Conservation (phyloP, 1,140 invertebrate genomes). For the Zophobas morio region DNA sequence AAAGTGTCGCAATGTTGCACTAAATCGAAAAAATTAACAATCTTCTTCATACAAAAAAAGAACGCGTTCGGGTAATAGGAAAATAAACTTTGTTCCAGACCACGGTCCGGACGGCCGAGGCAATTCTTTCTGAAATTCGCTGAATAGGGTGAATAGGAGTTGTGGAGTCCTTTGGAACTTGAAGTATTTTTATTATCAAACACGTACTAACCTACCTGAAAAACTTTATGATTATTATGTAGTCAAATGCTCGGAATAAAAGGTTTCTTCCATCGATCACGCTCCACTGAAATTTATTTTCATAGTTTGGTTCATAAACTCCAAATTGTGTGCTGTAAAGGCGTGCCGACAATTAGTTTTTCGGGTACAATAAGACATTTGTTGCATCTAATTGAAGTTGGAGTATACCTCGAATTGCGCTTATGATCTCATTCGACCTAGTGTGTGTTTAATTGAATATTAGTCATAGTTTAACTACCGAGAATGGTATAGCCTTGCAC, state of each 20-base stretch:
- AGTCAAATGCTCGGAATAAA: neutral
- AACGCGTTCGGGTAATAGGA: conserved; percentile 10
- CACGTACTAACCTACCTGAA: conserved; percentile 36
- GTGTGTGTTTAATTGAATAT: neutral
- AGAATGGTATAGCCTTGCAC: conserved; percentile 22
- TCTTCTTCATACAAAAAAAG: conserved; percentile 32
- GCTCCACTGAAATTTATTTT: conserved; percentile 5
- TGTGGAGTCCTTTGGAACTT: conserved; percentile 10
- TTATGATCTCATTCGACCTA: conserved; percentile 15
- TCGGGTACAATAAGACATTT: neutral
- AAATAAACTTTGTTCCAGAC: conserved; percentile 34
- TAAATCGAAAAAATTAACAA: conserved; percentile 14
- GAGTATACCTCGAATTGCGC: neutral
- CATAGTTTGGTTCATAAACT: neutral
- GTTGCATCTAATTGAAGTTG: neutral
- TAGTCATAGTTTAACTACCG: conserved; percentile 8
- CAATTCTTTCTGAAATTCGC: conserved; percentile 19
- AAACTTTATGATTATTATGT: conserved; percentile 16
- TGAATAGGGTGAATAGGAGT: conserved; percentile 15
- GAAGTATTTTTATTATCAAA: conserved; percentile 32
- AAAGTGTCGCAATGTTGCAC: too few species aligned
- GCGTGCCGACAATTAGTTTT: too few species aligned
- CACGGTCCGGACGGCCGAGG: neutral
- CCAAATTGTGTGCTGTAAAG: neutral
- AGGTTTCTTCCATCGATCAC: neutral